Conservation (phyloP, 2,797 vertebrate genomes). For the Orestias chungarensis region DNA sequence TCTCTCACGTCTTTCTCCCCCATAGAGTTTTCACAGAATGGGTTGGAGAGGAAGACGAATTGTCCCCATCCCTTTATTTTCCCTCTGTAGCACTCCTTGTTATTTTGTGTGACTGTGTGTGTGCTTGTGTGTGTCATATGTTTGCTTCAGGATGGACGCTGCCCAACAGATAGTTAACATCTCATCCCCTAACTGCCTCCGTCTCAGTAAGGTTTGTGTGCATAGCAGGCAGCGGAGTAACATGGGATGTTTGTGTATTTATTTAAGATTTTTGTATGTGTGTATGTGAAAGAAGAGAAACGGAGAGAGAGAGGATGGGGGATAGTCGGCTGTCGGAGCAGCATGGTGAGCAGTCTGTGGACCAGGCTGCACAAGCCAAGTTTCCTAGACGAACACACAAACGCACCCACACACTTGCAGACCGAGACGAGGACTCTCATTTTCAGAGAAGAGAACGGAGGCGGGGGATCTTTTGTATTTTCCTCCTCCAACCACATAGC, state of each 20-base stretch:
- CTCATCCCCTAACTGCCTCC: conserved; percentile 71
- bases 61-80: conserved; percentile 36
- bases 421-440: conserved; percentile 69
- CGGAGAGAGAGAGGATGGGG: conserved; percentile 14
- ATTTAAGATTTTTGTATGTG: conserved; percentile 21
- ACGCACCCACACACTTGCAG: conserved; percentile 69
- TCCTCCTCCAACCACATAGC: conserved; percentile 68
- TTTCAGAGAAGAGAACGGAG: conserved; percentile 66
- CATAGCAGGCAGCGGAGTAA: conserved; percentile 45
- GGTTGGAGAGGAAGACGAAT: conserved; percentile 62
- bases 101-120: conserved; percentile 25
- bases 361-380: conserved; percentile 68
- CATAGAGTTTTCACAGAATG: conserved; percentile 56
- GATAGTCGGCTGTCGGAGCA: conserved; percentile 65
- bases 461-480: conserved; percentile 72
- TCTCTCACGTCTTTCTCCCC: conserved; percentile 39
- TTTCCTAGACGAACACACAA: conserved; percentile 75
- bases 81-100: conserved; percentile 34
- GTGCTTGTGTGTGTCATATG: neutral
- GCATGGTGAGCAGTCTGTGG: conserved; percentile 76
- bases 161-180: conserved; percentile 74
- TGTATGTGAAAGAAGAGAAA: conserved; percentile 31
- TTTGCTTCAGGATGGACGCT: conserved; percentile 54
- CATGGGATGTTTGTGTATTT: conserved; percentile 43
- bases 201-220: conserved; percentile 63